Evolutionary conservation across 2,888 invertebrate species (phyloP), one percentile per base, ranked within the genome.

Genomic region (Masnerella sp.): DNA sequence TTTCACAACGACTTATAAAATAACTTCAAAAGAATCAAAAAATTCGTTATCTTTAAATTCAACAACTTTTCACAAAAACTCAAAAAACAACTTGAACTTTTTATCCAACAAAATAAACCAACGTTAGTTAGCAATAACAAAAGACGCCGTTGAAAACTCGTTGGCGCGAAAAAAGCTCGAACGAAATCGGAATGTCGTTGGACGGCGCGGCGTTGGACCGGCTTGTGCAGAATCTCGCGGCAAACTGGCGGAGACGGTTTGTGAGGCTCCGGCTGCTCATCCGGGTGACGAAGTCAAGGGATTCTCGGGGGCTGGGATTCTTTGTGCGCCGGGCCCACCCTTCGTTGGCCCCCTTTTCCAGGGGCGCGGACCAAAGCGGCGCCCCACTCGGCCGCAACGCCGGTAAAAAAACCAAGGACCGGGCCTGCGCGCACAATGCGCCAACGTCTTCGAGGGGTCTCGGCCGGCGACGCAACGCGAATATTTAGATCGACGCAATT

Each of bases 251-350:
- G 58, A 72, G 72, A 70, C 70, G 70, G 73, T 73, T 74, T 68
- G 61, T 40, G 28, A 54, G 30, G 61, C 58, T 73, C 59, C 73
- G 71, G 65, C 74, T 71, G 65, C 75, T 72, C 72, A 75, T 75
- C 75, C 72, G 73, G 73, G 65, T 75, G 65, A 56, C 59, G 67
- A 56, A 73, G 76, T 73, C 70, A 76, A 68, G 75, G 71, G 71
- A 75, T 75, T 51, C 75, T 68, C 52, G 67, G 69, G 75, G 75
- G 71, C 71, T 71, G 49, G 59, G 68, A 38, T 56, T 52, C 73
- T 68, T 73, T 73, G 73, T 73, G 40, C 42, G 43, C 56, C 61
- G 43, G 25, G 5, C 38, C 67, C 51, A 73, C 73, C 68, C 73
- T 68, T 45, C 62, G 40, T 68, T 56, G 47, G 68, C 22, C 62